Evolutionary conservation across 2,888 invertebrate genomes (phyloP), one percentile per base, ranked within the genome.

Genomic region (Melipona bicolor): DNA sequence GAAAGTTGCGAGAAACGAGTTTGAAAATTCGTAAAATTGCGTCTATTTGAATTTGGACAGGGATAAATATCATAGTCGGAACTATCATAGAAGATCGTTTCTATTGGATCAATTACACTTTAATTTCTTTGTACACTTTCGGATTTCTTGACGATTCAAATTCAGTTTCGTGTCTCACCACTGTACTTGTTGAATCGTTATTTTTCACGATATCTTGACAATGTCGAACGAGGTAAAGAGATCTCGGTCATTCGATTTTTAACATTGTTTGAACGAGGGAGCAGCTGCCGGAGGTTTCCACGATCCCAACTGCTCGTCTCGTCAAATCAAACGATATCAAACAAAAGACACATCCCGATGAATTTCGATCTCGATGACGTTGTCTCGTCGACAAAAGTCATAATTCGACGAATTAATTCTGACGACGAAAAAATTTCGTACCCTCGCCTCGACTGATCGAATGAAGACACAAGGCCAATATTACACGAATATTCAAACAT

Each of bases 401-500:
- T 56, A 56, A n/a, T 15, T 56, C 56, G 4, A 15, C n/a, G 2
- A 56, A n/a, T 56, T 56, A n/a, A 15, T 15, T 59, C 15, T 5
- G 21, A 13, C 56, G 32, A 32, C 32, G 32, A 32, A 4, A 2
- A 36, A 5, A 36, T 36, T 36, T 36, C 36, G 36, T 36, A 6
- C 5, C 24, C 24, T 27, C 27, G 27, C 36, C 36, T 36, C 56
- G 56, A 56, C 56, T 9, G 56, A n/a, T n/a, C n/a, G 56, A 56
- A 56, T 56, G 56, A 56, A 56, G n/a, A 3, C 32, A 3, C 56
- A n/a, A 56, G 56, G 56, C 56, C 13, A n/a, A 56, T 56, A 56
- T 56, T 56, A n/a, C 56, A n/a, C n/a, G n/a, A 56, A 15, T 56
- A 56, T n/a, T n/a, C n/a, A n/a, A 56, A 56, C n/a, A 56, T 56